phyloP scores from a whole-genome alignment of 2,888 invertebrate genomes.

The Acleris cristana region DNA sequence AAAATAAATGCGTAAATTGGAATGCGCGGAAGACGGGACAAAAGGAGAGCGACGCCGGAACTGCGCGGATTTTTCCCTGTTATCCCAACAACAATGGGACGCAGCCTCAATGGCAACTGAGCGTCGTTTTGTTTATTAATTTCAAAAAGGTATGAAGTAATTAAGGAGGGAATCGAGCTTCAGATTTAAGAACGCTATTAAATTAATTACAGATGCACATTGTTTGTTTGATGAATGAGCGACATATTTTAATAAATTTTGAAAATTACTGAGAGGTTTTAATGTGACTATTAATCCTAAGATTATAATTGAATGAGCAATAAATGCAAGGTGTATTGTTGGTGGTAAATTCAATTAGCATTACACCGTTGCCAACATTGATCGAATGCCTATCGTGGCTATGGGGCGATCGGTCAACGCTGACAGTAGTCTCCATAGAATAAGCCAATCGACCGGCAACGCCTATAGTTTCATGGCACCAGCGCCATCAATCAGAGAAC shows the following conservation, averaged over 20 bases:
- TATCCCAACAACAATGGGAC: conserved; percentile 71
- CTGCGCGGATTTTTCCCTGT: conserved; percentile 74
- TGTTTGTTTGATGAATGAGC: conserved; percentile 65
- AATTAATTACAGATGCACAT: conserved; percentile 68
- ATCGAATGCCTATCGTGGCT: conserved; percentile 49
- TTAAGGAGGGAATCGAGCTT: conserved; percentile 70
- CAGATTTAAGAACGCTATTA: conserved; percentile 65
- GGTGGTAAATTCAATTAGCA: conserved; percentile 44
- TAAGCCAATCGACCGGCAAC: conserved; percentile 57
- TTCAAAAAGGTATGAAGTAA: conserved; percentile 76
- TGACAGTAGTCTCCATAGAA: conserved; percentile 65
- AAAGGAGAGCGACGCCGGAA: conserved; percentile 65
- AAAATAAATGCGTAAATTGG: conserved; percentile 69
- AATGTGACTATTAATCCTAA: conserved; percentile 9
- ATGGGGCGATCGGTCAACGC: conserved; percentile 64
- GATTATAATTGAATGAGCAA: background rate
- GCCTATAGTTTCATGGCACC: conserved; percentile 63
- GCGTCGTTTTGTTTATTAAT: conserved; percentile 76
- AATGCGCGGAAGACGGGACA: conserved; percentile 62
- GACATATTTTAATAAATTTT: conserved; percentile 63
- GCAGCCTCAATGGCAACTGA: conserved; percentile 66
- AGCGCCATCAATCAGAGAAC: conserved; percentile 74
- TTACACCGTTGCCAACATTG: conserved; percentile 47
- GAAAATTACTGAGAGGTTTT: conserved; percentile 27
- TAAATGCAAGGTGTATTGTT: background rate